Percentiles rank a stretch among this genome's conserved stretches.
These are phyloP conservation scores for Apamea epomidion DNA, from an alignment of 2,888 invertebrate species.

Conservation along the genomic window DNA sequence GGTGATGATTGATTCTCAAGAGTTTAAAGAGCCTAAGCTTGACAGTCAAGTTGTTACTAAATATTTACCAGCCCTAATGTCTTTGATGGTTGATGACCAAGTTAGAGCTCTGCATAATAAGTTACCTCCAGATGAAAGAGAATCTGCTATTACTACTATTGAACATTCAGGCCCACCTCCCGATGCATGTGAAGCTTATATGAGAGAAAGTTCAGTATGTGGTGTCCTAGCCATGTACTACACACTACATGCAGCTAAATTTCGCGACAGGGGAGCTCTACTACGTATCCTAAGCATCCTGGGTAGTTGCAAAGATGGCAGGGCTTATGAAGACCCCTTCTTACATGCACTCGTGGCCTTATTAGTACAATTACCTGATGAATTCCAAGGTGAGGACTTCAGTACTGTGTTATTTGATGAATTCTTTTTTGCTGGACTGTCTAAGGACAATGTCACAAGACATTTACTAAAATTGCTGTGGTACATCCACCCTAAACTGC, in stretches of 20 bases:
- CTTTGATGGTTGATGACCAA: conserved; percentile 97
- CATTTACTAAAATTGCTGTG: conserved; percentile 97
- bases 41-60: conserved; percentile 98
- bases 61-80: conserved; percentile 98
- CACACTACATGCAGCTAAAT: conserved; percentile 96
- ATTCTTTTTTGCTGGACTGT: conserved; percentile 97
- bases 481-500: conserved; percentile 97
- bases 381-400: conserved; percentile 98
- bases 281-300: conserved; percentile 97
- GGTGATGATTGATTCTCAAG: conserved; percentile 99
- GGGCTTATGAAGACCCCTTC: conserved; percentile 98
- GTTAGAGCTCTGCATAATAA: conserved; percentile 95
- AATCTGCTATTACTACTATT: conserved; percentile 97
- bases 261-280: conserved; percentile 94
- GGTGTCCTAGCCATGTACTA: conserved; percentile 98
- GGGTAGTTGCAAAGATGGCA: conserved; percentile 97
- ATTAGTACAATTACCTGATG: conserved; percentile 96
- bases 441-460: conserved; percentile 97
- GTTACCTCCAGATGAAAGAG: conserved; percentile 97
- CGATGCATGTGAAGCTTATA: conserved; percentile 97
- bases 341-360: conserved; percentile 97
- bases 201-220: conserved; percentile 97
- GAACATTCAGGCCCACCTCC: conserved; percentile 98
- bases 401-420: conserved; percentile 98
- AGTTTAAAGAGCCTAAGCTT: conserved; percentile 98